Conservation (phyloP, 1,140 invertebrate species). For the Pteromalus puparum region DNA sequence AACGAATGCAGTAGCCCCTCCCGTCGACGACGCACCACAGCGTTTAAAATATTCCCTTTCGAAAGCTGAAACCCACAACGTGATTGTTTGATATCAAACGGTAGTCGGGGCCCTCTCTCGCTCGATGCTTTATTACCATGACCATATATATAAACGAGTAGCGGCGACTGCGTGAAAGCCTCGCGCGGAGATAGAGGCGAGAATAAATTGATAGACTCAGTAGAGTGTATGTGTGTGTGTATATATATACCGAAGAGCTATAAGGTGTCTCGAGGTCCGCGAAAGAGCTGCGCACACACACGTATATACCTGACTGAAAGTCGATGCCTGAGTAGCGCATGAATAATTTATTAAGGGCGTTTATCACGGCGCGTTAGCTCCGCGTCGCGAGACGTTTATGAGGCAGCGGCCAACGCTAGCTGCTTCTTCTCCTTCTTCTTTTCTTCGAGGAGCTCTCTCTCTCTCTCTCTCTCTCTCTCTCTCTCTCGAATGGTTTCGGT, state of each 20-base stretch:
- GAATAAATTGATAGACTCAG: constrained; percentile 8
- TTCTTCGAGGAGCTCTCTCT: neutral
- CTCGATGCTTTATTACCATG: neutral
- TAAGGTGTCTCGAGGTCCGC: constrained; percentile 46
- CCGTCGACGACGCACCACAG: too few species aligned
- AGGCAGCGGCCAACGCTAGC: constrained; percentile 11
- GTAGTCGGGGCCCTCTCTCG: neutral
- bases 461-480: too few species aligned
- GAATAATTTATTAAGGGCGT: constrained; percentile 67
- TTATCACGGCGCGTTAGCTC: constrained; percentile 61
- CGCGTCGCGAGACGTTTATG: constrained; percentile 57
- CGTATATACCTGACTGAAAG: constrained; percentile 48
- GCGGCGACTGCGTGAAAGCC: neutral
- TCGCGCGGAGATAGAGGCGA: neutral
- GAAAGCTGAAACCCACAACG: neutral
- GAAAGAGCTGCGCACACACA: constrained; percentile 58
- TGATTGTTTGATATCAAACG: constrained; percentile 33
- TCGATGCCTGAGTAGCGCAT: constrained; percentile 58
- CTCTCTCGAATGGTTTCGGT: constrained; percentile 11
- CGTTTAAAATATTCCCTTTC: constrained; percentile 10
- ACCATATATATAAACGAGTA: constrained; percentile 25
- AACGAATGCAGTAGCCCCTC: neutral
- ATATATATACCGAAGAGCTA: neutral
- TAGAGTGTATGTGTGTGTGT: neutral
- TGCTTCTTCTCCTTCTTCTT: neutral